Conservation (phyloP, 2,888 invertebrate species). For the Monopis laevigella region DNA sequence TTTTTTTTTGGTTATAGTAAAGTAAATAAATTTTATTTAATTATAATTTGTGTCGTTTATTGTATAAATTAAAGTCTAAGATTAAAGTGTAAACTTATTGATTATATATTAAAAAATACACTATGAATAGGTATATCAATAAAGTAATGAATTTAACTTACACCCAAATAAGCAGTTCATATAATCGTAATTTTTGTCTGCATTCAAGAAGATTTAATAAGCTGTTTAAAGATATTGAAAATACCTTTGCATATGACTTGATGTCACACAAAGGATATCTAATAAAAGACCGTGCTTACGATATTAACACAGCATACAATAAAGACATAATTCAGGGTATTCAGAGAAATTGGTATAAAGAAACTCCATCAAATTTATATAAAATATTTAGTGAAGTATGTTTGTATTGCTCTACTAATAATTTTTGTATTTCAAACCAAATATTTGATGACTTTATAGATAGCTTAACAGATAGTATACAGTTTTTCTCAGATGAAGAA, state of each 20-base stretch:
- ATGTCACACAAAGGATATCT: constrained; percentile 44
- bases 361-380: constrained; percentile 31
- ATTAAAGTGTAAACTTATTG: no score
- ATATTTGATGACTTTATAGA: constrained; percentile 51
- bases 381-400: constrained; percentile 38
- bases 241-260: constrained; percentile 43
- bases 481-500: constrained; percentile 65
- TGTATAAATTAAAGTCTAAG: no score
- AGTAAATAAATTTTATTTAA: no score
- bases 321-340: constrained; percentile 15
- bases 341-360: constrained; percentile 33
- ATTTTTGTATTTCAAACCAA: constrained; percentile 38
- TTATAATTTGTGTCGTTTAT: no score
- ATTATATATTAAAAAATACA: no score
- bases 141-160: no score
- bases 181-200: no score
- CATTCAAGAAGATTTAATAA: no score
- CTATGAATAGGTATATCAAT: no score
- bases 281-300: constrained; percentile 17
- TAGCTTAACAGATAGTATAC: constrained; percentile 56
- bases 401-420: constrained; percentile 35
- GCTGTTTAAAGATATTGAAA: constrained; percentile 51
- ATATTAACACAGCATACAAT: neutral
- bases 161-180: no score
- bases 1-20: no score